Conservation (phyloP, 2,797 vertebrate genomes). For the Agapornis canus region DNA sequence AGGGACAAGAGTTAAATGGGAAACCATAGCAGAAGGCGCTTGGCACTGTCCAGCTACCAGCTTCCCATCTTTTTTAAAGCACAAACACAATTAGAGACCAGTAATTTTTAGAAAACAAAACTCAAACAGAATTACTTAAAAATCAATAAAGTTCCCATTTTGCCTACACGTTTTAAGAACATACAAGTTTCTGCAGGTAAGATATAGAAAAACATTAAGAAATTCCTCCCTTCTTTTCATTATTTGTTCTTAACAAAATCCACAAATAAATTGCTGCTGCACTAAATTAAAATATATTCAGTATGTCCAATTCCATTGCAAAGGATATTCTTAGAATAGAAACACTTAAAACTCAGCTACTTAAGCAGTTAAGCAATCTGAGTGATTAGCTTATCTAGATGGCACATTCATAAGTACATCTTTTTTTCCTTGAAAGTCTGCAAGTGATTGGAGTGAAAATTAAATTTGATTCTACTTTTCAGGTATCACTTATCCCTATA, state of each 20-base stretch:
- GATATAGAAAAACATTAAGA: neutral
- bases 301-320: neutral
- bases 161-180: neutral
- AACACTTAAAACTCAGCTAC: neutral
- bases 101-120: neutral
- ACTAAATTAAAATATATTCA: neutral
- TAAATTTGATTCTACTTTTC: neutral
- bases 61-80: neutral
- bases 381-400: neutral
- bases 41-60: neutral
- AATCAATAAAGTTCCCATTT: neutral
- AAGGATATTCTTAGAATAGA: constrained; percentile 13
- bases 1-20: neutral
- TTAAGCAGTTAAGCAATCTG: neutral
- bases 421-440: neutral
- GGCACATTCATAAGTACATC: neutral
- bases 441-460: neutral
- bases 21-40: neutral
- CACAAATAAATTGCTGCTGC: neutral
- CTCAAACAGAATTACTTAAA: neutral
- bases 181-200: neutral
- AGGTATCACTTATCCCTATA: neutral
- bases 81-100: neutral
- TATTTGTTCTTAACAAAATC: neutral
- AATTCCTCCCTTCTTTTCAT: neutral